These are phyloP conservation scores for Ophioninae sp. DNA, from an alignment of 2,888 invertebrate genomes.

Conservation along the genomic window DNA sequence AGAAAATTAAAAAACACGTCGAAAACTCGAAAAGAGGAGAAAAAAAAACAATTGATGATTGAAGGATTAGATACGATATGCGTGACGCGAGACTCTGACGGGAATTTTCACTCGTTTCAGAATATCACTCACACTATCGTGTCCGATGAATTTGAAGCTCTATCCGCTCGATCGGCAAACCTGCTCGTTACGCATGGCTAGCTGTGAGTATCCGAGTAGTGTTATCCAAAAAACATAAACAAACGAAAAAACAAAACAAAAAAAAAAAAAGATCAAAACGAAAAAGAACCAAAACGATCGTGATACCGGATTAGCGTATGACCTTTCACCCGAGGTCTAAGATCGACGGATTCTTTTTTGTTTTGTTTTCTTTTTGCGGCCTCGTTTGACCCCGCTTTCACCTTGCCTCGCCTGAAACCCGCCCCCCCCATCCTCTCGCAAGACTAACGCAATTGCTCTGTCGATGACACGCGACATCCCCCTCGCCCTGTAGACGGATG, in stretches of 20 bases:
- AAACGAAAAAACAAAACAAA: conserved; percentile 19
- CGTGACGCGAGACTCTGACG: conserved; percentile 65
- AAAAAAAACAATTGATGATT: neutral
- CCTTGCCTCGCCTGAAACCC: neutral
- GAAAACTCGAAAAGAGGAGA: conserved; percentile 33
- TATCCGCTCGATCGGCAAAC: conserved; percentile 98
- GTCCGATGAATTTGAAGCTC: conserved; percentile 98
- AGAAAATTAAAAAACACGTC: neutral
- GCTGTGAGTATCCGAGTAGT: conserved; percentile 89
- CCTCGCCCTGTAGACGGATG: conserved; percentile 90
- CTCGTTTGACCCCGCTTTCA: neutral
- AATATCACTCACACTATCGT: conserved; percentile 96
- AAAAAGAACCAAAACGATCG: conserved; percentile 30
- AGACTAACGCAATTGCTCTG: conserved; percentile 49
- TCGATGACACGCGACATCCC: conserved; percentile 19
- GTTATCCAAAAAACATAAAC: conserved; percentile 8
- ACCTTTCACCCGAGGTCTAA: conserved; percentile 49
- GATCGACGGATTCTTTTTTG: conserved; percentile 43
- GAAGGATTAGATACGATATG: conserved; percentile 63
- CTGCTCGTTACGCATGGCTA: conserved; percentile 97
- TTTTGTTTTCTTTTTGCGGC: neutral
- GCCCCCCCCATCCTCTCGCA: neutral
- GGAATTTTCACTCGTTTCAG: conserved; percentile 81
- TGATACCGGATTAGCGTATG: conserved; percentile 44
- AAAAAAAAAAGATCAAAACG: conserved; percentile 17